phyloP scores from a whole-genome alignment of 2,113 vertebrate genomes.

The Vimba vimba region DNA sequence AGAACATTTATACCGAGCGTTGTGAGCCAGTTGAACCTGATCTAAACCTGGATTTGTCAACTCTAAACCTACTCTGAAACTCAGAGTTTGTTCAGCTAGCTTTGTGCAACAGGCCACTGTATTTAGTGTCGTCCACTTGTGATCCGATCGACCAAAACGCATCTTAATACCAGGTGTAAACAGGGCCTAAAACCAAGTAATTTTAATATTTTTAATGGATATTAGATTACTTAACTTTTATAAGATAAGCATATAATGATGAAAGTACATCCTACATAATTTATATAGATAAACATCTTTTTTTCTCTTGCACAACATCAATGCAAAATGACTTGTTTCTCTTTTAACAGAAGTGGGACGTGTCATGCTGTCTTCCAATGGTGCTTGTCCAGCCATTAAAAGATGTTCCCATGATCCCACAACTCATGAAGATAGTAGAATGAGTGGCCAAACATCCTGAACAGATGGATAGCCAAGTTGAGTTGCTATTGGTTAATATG shows the following conservation, averaged over 20 bases:
- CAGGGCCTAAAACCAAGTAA: no score
- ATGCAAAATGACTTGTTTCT: background rate
- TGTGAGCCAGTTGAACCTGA: no score
- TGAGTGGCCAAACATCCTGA: slow-evolving; percentile 14
- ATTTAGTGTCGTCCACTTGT: no score
- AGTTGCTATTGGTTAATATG: background rate
- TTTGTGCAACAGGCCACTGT: no score
- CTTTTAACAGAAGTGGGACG: background rate
- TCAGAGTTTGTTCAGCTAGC: no score
- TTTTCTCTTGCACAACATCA: background rate
- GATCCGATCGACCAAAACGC: no score
- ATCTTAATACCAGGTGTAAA: no score
- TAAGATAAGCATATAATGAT: background rate
- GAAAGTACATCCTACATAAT: background rate
- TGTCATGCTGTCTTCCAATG: background rate
- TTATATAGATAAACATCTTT: background rate
- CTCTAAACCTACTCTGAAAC: no score
- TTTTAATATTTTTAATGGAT: no score
- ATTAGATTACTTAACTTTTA: background rate
- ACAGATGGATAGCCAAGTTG: background rate
- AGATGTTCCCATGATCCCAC: background rate
- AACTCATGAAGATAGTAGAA: background rate
- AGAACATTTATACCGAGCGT: no score
- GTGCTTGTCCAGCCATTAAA: background rate
- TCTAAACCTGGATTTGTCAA: no score